Base-by-base conservation (phyloP, 92 coral and sea anemone genomes). In the Phenganax stokvisi region DNA sequence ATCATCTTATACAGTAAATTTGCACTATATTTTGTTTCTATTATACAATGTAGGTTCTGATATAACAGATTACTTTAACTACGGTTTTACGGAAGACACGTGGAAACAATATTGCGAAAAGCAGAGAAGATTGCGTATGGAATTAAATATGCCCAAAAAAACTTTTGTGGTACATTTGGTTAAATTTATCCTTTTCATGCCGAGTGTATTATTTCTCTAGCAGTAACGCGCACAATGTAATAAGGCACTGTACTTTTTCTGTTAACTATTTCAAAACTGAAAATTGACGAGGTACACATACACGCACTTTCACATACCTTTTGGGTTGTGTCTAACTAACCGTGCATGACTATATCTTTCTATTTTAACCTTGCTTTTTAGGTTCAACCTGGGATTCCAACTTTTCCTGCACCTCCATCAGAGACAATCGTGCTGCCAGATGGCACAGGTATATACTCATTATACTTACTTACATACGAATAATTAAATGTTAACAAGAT, bases 81-180 rank as follows among this genome's bases (percentile, higher is more conserved):
- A 94, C 85, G 98, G 98, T 17, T 94, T 94, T 88, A 94, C 98
- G 15, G 98, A 94, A 83, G 98, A 94, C 89, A 94, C 98, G 0
- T 94, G 98, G 98, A 94, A 94, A 64, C 98, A 94, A 77, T 94
- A 94, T 74, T 94, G 98, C 86, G 98, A 94, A 80, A 94, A 94
- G 57, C 98, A 94, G 67, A 89, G 98, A 61, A 65, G 98, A 64
- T 90, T 94, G 90, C 89, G 98, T 56, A 89, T 94, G 91, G 98
- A 94, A 7, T 75, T 92, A 12, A 89, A 86, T 54, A 90, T 94
- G 92, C 98, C 91, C 71, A 94, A 94, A 90, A 94, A 94, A 84
- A 94, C 87, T 59, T 92, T 88, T 87, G 98, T 94, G 85, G 90
- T 92, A 53, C n/a, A 53, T 68, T 51, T 13, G 0, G 37, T 10